A percentile compares a stretch with the other conserved stretches of the same genome.
Conservation (phyloP, 2,797 vertebrate genomes). For the Podarcis siculus region DNA sequence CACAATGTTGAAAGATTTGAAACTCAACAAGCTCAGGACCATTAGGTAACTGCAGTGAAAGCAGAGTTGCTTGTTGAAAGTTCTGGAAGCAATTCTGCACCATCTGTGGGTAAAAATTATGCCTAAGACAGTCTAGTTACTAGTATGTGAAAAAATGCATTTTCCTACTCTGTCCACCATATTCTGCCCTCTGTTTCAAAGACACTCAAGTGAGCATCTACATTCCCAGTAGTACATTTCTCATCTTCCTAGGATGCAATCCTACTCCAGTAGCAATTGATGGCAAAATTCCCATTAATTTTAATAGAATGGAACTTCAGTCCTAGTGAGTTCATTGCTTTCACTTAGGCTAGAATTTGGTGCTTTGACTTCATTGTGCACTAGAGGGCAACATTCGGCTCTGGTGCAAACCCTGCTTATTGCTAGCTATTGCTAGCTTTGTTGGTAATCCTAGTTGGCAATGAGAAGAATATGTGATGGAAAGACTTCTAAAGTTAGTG, state of each 20-base stretch:
- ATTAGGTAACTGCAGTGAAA: background rate
- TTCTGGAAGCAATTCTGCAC: conserved; percentile 14
- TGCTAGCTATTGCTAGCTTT: background rate
- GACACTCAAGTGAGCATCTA: background rate
- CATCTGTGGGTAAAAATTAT: conserved; percentile 27
- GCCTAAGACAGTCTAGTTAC: conserved; percentile 3
- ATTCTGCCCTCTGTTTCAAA: conserved; percentile 41
- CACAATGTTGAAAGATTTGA: conserved; percentile 24
- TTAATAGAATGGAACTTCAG: background rate
- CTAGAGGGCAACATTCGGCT: conserved; percentile 29
- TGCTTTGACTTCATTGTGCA: conserved; percentile 31
- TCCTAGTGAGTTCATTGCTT: background rate
- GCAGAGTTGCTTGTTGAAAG: background rate
- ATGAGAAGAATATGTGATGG: conserved; percentile 33
- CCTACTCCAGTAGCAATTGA: background rate
- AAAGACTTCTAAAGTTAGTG: conserved; percentile 20
- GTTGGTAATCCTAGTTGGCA: background rate
- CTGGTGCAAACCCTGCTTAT: conserved; percentile 2
- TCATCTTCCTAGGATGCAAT: background rate
- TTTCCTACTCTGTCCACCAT: conserved; percentile 27
- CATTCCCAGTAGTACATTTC: background rate
- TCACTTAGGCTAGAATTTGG: background rate
- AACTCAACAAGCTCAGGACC: background rate
- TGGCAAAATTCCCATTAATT: background rate
- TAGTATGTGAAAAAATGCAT: conserved; percentile 4